phyloP scores from a whole-genome alignment of 2,797 vertebrate species.

The Tiaroga cobitis region DNA sequence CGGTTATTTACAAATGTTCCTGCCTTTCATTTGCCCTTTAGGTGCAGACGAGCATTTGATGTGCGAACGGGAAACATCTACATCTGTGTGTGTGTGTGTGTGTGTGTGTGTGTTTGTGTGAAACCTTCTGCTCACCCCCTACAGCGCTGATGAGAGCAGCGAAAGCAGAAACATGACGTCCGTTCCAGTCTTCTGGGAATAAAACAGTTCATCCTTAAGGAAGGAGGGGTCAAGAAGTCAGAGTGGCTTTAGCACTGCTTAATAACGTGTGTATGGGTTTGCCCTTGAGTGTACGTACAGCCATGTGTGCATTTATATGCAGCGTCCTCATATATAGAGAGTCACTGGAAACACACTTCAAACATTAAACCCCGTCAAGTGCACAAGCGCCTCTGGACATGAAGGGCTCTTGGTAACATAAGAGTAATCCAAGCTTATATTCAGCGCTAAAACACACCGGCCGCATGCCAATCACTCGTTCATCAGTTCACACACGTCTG shows the following conservation, averaged over 20 bases:
- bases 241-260: neutral
- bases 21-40: slow-evolving; percentile 23
- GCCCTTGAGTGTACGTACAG: neutral
- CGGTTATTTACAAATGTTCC: slow-evolving; percentile 1
- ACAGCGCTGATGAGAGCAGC: slow-evolving; percentile 16
- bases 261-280: neutral
- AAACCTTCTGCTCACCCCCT: slow-evolving; percentile 40
- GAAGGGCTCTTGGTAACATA: slow-evolving; percentile 26
- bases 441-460: slow-evolving; percentile 10
- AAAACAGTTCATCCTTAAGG: slow-evolving; percentile 14
- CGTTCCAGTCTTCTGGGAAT: slow-evolving; percentile 14
- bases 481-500: slow-evolving; percentile 25
- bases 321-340: neutral
- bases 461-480: slow-evolving; percentile 23
- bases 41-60: slow-evolving; percentile 5
- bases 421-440: slow-evolving; percentile 21
- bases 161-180: slow-evolving; percentile 34
- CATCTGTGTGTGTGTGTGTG: slow-evolving; percentile 19
- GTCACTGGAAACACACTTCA: slow-evolving; percentile 43
- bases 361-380: slow-evolving; percentile 31
- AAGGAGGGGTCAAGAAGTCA: neutral
- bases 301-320: slow-evolving; percentile 9
- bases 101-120: slow-evolving; percentile 11
- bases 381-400: neutral
- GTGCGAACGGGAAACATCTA: neutral